Evolutionary conservation across 2,113 vertebrate species (phyloP).

Genomic region (Rhegmatorhina hoffmannsi): DNA sequence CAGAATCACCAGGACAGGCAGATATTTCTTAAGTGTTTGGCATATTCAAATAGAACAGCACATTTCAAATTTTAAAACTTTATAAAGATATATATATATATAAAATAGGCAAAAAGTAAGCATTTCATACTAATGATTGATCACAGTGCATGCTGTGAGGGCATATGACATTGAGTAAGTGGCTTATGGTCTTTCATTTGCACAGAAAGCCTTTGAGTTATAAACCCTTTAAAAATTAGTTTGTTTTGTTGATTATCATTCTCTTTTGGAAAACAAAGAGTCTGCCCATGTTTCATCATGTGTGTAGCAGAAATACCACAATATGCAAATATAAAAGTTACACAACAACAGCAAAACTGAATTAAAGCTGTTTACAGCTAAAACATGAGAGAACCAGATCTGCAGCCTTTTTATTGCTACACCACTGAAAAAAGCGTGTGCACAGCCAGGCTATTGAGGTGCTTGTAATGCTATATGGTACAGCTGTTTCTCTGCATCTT

Average conservation of each 20-base stretch:
- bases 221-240: background rate
- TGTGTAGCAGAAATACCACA: background rate
- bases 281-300: background rate
- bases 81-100: background rate
- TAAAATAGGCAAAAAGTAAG: background rate
- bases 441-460: background rate
- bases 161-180: background rate
- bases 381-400: slow-evolving; percentile 11
- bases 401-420: slow-evolving; percentile 21
- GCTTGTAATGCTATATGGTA: background rate
- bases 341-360: background rate
- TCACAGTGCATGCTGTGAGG: background rate
- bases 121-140: background rate
- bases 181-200: background rate
- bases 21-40: background rate
- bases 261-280: background rate
- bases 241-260: background rate
- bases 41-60: background rate
- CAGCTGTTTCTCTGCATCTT: background rate
- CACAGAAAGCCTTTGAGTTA: background rate
- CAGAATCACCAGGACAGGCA: background rate
- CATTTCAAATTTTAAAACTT: background rate
- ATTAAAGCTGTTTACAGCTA: background rate
- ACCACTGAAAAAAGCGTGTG: background rate
- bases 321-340: slow-evolving; percentile 39